A percentile compares a stretch with the other conserved stretches of the same genome.
phyloP scores from a whole-genome alignment of 2,888 invertebrate genomes.

The Neoascia interrupta region DNA sequence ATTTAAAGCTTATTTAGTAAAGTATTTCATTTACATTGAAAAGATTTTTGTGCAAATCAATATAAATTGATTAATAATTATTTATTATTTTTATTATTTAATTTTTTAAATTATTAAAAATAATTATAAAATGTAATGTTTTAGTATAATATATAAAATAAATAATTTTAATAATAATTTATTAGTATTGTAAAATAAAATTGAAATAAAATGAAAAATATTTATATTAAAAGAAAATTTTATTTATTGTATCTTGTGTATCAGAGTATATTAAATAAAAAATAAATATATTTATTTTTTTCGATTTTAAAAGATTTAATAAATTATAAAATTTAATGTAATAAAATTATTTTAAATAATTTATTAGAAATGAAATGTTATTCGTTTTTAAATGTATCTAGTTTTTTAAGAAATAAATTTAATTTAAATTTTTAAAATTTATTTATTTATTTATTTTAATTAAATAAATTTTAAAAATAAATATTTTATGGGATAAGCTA shows the following conservation, averaged over 20 bases:
- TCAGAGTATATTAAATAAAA: conserved; percentile 84
- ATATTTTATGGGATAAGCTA: conserved; percentile 83
- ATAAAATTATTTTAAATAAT: conserved; percentile 83
- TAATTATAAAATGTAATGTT: conserved; percentile 81
- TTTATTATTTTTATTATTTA: conserved; percentile 75
- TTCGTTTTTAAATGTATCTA: too few relatives aligned
- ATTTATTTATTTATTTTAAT: conserved; percentile 74
- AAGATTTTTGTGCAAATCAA: conserved; percentile 81
- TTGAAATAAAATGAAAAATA: conserved; percentile 81
- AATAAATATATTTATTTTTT: conserved; percentile 78
- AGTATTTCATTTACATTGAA: conserved; percentile 86
- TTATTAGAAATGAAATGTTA: conserved; percentile 84
- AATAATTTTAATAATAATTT: conserved; percentile 81
- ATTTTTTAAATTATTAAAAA: conserved; percentile 77
- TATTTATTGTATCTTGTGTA: too few relatives aligned
- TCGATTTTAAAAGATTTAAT: too few relatives aligned
- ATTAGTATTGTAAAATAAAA: conserved; percentile 82
- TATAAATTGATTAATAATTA: too few relatives aligned
- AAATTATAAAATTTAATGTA: conserved; percentile 82
- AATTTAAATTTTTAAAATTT: conserved; percentile 78
- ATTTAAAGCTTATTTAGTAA: conserved; percentile 83
- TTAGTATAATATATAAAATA: conserved; percentile 81
- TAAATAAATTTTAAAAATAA: conserved; percentile 77
- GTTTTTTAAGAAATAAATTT: too few relatives aligned
- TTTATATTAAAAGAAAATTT: conserved; percentile 82